phyloP scores from a whole-genome alignment of 2,888 invertebrate genomes.

The Mesorhabditis belari region DNA sequence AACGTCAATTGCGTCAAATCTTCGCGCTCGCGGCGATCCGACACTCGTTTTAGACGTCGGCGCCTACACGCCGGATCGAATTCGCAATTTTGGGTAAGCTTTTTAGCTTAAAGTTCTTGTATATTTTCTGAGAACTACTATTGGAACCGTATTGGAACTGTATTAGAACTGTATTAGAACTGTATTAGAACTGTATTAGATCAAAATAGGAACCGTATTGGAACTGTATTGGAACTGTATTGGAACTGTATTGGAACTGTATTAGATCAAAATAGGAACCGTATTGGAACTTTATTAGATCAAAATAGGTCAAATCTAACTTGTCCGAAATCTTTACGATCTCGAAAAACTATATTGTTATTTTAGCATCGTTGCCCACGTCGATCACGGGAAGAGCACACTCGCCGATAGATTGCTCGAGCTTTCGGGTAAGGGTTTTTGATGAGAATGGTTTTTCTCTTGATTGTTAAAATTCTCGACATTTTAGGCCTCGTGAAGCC shows the following conservation, averaged over 20 bases:
- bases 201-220: too few relatives aligned
- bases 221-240: not conserved
- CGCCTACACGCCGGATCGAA: constrained; percentile 54
- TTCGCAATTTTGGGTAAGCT: constrained; percentile 70
- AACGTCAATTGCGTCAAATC: too few relatives aligned
- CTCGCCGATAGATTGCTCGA: constrained; percentile 89
- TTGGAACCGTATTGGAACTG: too few relatives aligned
- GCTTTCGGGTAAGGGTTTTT: constrained; percentile 75
- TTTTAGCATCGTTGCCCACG: constrained; percentile 93
- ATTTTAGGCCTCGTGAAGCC: constrained; percentile 63
- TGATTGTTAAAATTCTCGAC: constrained; percentile 75
- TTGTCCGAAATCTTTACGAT: too few relatives aligned
- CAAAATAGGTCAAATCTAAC: too few relatives aligned
- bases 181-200: too few relatives aligned
- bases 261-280: too few relatives aligned
- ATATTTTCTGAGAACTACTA: too few relatives aligned
- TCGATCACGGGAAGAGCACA: constrained; percentile 97
- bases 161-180: too few relatives aligned
- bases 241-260: not conserved
- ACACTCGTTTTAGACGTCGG: constrained; percentile 13
- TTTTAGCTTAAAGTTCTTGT: not conserved
- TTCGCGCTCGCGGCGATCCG: constrained; percentile 9
- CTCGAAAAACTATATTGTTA: constrained; percentile 74
- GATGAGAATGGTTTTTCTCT: constrained; percentile 6
- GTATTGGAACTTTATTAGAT: too few relatives aligned